Percentiles rank a stretch among this genome's conserved stretches.
These are phyloP conservation scores for Meiosimyza platycephala DNA, from an alignment of 2,888 invertebrate species.

Conservation along the genomic window DNA sequence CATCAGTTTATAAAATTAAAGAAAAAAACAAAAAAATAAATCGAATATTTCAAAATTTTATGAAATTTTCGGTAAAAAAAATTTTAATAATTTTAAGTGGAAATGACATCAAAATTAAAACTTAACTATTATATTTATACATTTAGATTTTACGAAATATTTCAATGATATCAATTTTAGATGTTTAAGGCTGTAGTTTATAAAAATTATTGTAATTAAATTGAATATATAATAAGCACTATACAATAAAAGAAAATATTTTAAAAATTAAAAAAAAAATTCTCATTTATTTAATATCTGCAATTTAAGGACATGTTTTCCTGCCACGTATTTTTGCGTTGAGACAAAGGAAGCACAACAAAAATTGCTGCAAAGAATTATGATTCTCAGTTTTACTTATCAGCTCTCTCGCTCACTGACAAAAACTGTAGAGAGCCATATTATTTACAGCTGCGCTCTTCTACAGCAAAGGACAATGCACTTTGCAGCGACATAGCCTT, in stretches of 20 bases:
- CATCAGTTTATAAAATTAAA: neutral
- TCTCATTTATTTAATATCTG: too few species aligned
- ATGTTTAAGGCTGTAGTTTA: too few species aligned
- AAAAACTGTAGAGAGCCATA: too few species aligned
- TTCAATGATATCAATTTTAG: too few species aligned
- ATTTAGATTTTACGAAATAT: too few species aligned
- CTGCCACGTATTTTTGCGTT: neutral
- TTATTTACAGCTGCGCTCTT: neutral
- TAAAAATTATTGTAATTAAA: too few species aligned
- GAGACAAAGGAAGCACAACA: neutral
- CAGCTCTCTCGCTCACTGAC: neutral
- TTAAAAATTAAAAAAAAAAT: too few species aligned
- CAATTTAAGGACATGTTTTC: too few species aligned
- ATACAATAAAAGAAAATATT: too few species aligned
- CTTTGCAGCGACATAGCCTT: slow-evolving; percentile 12
- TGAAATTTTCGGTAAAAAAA: neutral
- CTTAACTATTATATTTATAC: too few species aligned
- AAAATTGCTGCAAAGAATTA: neutral
- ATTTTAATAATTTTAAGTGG: neutral
- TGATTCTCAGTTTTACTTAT: neutral
- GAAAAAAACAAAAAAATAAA: neutral
- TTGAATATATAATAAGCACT: too few species aligned
- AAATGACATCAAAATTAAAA: neutral
- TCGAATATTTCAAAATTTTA: neutral
- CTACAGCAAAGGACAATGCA: slow-evolving; percentile 5